Conservation (phyloP, 2,888 invertebrate species). For the Drosophila ustulata region DNA sequence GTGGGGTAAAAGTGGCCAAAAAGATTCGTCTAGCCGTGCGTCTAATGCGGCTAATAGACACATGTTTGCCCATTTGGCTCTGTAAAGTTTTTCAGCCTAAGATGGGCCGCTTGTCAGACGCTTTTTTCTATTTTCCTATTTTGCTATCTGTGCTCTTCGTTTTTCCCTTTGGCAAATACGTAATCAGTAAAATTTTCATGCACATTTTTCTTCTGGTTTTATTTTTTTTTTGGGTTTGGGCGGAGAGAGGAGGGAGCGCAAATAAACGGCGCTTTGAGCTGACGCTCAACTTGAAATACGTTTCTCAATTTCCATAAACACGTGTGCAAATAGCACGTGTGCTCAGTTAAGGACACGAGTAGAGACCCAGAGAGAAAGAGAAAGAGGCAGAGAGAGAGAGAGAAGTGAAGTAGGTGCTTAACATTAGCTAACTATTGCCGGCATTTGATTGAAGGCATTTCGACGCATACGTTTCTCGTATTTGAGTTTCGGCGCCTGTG, state of each 20-base stretch:
- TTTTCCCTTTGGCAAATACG: slow-evolving; percentile 63
- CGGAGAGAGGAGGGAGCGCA: slow-evolving; percentile 32
- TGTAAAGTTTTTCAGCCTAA: slow-evolving; percentile 47
- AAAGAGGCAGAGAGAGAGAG: neutral
- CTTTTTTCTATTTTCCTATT: slow-evolving; percentile 15
- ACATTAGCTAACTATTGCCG: slow-evolving; percentile 72
- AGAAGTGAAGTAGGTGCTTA: slow-evolving; percentile 30
- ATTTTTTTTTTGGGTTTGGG: slow-evolving; percentile 36
- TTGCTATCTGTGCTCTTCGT: slow-evolving; percentile 17
- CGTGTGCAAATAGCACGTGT: slow-evolving; percentile 83
- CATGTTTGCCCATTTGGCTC: slow-evolving; percentile 60
- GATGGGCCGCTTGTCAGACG: slow-evolving; percentile 29
- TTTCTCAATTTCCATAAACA: slow-evolving; percentile 81
- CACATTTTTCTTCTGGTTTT: slow-evolving; percentile 64
- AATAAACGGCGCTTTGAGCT: slow-evolving; percentile 69
- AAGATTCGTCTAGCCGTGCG: slow-evolving; percentile 51
- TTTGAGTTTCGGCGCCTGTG: slow-evolving; percentile 69
- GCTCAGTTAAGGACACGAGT: slow-evolving; percentile 21
- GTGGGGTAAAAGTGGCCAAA: neutral
- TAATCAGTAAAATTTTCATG: slow-evolving; percentile 77
- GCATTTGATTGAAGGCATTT: slow-evolving; percentile 55
- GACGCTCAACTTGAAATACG: slow-evolving; percentile 73
- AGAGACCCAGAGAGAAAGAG: neutral
- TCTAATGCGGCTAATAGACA: slow-evolving; percentile 75
- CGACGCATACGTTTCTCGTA: slow-evolving; percentile 28